Evolutionary conservation across 2,113 vertebrate genomes (phyloP), one percentile per base, ranked within the genome.

Genomic region (Mormyrus iriodes): DNA sequence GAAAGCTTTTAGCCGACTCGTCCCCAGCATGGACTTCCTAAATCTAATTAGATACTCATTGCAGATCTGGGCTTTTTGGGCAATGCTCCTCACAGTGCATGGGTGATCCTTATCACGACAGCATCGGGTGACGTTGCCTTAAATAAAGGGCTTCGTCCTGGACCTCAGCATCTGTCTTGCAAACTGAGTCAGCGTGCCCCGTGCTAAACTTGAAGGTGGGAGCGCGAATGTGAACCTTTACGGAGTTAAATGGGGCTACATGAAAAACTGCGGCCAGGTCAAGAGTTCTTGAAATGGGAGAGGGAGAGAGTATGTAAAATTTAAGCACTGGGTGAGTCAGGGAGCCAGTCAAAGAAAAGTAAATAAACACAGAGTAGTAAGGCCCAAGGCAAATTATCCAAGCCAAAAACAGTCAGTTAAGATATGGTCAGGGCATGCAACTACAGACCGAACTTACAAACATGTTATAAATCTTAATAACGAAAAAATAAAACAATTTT

Each of bases 1-100:
- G 7, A 53, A 88, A 90, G 90, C 91, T 95, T 97, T 97, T 85
- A 96, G 97, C 96, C 95, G 94, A 93, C 96, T 94, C 0, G 10
- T 93, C 90, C 90, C 89, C 53, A 44, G 51, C 65, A 39, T 24
- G 58, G 86, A 91, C 88, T 92, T 90, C 95, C 92, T 91, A 91
- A 94, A 90, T 91, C 92, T 93, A 92, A 94, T 95, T 95, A 93
- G 91, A 94, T 93, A 92, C 73, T 93, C 94, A 94, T 95, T 92
- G 89, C 87, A 35, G 17, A 46, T 90, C 9, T 91, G 90, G 90
- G 90, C 91, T 95, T 96, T 24, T 96, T 96, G 95, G 96, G 96
- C 95, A 94, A 89, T 55, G 93, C 91, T 86, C 94, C 35, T 61
- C 52, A n/a, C 12, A 65, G 5, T 12, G 27, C 24, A 39, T 53